Evolutionary conservation across 2,797 vertebrate species (phyloP).

Genomic region (Potorous gilbertii): DNA sequence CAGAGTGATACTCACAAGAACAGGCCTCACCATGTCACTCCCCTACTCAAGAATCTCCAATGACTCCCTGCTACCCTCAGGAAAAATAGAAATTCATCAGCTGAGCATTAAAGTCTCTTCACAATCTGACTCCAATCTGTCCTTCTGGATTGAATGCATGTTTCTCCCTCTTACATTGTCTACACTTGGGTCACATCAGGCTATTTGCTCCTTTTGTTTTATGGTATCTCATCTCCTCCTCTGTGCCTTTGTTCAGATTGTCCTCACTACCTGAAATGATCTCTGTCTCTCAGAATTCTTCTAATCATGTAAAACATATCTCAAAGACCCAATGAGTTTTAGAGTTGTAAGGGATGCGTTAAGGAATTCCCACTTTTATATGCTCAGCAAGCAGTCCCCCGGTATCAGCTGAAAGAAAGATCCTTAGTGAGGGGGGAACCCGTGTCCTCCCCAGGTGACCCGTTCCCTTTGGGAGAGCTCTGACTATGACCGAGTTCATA

Average conservation of each 20-base stretch:
- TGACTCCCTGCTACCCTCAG: background rate
- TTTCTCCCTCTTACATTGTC: background rate
- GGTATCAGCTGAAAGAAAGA: background rate
- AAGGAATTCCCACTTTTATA: background rate
- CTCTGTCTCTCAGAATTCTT: background rate
- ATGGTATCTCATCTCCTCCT: background rate
- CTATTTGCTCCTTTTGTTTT: background rate
- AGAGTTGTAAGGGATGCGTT: background rate
- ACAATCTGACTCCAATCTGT: background rate
- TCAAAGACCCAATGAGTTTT: background rate
- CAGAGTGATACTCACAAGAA: background rate
- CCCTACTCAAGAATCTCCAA: background rate
- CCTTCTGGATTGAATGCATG: background rate
- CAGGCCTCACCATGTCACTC: background rate
- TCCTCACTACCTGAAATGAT: background rate
- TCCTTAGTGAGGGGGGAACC: background rate
- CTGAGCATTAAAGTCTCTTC: background rate
- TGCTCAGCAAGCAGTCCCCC: background rate
- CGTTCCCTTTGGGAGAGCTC: background rate
- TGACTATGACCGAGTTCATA: background rate
- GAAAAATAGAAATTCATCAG: background rate
- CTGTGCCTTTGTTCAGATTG: background rate
- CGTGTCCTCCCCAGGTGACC: no score
- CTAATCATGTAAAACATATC: background rate
- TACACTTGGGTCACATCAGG: background rate